phyloP scores from a whole-genome alignment of 2,888 invertebrate species.

The Nephrotoma flavescens region DNA sequence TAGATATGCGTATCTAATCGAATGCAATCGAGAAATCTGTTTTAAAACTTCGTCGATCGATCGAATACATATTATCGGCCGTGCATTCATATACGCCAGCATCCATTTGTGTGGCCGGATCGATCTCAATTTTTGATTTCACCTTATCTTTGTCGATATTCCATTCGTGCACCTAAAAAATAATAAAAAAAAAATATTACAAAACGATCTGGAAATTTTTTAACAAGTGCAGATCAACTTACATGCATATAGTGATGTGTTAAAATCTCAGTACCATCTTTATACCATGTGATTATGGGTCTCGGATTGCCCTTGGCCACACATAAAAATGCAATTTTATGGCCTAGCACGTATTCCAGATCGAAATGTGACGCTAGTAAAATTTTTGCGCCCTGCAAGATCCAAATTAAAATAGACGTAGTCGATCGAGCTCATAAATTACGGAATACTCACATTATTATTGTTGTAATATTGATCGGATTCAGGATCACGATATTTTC shows the following conservation, averaged over 20 bases:
- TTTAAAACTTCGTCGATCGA: slow-evolving; percentile 81
- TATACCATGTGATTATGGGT: slow-evolving; percentile 91
- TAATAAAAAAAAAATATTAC: neutral
- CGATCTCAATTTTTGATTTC: slow-evolving; percentile 87
- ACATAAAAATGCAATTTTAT: slow-evolving; percentile 87
- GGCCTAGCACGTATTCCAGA: slow-evolving; percentile 83
- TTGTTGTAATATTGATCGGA: slow-evolving; percentile 86
- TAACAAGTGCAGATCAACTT: slow-evolving; percentile 26
- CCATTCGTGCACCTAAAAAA: slow-evolving; percentile 72
- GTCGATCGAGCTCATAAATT: neutral
- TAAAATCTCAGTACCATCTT: slow-evolving; percentile 86
- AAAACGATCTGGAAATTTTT: neutral
- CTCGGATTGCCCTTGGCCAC: slow-evolving; percentile 79
- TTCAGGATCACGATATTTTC: slow-evolving; percentile 79
- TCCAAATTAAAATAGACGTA: neutral
- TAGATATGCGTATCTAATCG: slow-evolving; percentile 38
- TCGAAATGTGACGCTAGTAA: slow-evolving; percentile 81
- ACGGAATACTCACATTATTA: slow-evolving; percentile 51
- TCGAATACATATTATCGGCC: slow-evolving; percentile 86
- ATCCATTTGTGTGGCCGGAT: slow-evolving; percentile 91
- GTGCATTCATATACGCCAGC: slow-evolving; percentile 91
- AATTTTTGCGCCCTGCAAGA: slow-evolving; percentile 78
- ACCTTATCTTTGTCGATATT: slow-evolving; percentile 64
- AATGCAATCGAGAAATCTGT: slow-evolving; percentile 86
- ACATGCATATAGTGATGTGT: slow-evolving; percentile 79